These are phyloP conservation scores for Micrasema minimum DNA, from an alignment of 1,140 invertebrate species.

Conservation along the genomic window DNA sequence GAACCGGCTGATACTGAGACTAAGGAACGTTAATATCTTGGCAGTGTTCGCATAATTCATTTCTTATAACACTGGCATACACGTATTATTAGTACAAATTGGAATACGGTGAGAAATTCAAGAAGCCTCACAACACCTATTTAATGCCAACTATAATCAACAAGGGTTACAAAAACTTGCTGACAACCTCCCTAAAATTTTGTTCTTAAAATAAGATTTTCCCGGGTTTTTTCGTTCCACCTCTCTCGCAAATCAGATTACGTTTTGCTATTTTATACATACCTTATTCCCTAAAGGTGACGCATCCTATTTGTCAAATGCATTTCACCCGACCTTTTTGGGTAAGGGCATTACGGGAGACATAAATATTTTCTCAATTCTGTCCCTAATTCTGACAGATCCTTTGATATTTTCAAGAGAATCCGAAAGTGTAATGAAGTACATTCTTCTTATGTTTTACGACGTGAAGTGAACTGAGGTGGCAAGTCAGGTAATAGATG, in stretches of 20 bases:
- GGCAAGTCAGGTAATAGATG: too few relatives aligned
- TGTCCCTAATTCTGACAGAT: background rate
- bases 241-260: background rate
- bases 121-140: too few relatives aligned
- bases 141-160: too few relatives aligned
- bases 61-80: background rate
- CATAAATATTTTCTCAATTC: slow-evolving; percentile 18
- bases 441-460: too few relatives aligned
- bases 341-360: background rate
- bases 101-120: too few relatives aligned
- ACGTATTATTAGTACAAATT: too few relatives aligned
- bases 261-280: background rate
- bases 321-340: slow-evolving; percentile 15
- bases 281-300: slow-evolving; percentile 9
- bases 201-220: too few relatives aligned
- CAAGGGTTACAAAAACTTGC: too few relatives aligned
- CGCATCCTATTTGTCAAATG: slow-evolving; percentile 28
- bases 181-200: too few relatives aligned
- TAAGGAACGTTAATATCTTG: background rate
- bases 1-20: background rate
- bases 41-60: background rate
- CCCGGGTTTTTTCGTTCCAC: too few relatives aligned
- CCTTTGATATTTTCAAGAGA: background rate
- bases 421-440: too few relatives aligned
- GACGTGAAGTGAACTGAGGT: too few relatives aligned